Evolutionary conservation across 2,113 vertebrate species (phyloP).

Genomic region (Jacana jacana): DNA sequence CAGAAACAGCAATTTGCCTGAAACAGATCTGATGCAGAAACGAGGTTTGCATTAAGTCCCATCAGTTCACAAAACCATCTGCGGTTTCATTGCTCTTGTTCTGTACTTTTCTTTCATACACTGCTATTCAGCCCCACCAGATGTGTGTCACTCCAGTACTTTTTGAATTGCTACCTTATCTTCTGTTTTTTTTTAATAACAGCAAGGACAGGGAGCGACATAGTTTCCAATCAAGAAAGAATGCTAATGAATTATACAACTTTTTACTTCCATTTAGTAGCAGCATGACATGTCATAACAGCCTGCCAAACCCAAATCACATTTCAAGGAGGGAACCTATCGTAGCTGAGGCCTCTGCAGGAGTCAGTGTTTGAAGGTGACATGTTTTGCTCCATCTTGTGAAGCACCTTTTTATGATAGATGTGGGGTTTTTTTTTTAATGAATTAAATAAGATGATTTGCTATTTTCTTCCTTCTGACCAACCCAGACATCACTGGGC

Average conservation of each 20-base stretch:
- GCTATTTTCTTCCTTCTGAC: not conserved
- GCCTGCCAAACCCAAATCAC: not conserved
- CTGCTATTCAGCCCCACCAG: not conserved
- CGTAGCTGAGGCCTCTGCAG: not conserved
- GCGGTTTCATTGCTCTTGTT: not conserved
- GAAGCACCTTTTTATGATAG: not conserved
- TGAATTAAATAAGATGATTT: not conserved
- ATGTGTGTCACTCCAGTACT: not conserved
- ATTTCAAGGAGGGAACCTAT: not conserved
- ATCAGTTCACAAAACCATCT: not conserved
- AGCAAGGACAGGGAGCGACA: not conserved
- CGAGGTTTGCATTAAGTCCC: not conserved
- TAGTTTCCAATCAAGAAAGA: conserved; percentile 15
- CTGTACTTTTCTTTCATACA: not conserved
- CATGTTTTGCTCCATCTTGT: not conserved
- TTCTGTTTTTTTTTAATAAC: not conserved
- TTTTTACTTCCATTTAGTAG: not conserved
- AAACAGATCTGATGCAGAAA: not conserved
- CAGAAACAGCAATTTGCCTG: not conserved
- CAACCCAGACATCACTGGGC: not conserved
- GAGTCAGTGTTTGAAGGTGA: not conserved
- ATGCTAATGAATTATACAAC: conserved; percentile 2
- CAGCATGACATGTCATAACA: not conserved
- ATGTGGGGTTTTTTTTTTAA: not conserved
- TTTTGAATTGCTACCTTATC: not conserved